Percentiles rank a stretch among this genome's conserved stretches.
Evolutionary conservation across 35 echinoderm and acorn worm species (phyloP).

Genomic region (Diadema setosum): DNA sequence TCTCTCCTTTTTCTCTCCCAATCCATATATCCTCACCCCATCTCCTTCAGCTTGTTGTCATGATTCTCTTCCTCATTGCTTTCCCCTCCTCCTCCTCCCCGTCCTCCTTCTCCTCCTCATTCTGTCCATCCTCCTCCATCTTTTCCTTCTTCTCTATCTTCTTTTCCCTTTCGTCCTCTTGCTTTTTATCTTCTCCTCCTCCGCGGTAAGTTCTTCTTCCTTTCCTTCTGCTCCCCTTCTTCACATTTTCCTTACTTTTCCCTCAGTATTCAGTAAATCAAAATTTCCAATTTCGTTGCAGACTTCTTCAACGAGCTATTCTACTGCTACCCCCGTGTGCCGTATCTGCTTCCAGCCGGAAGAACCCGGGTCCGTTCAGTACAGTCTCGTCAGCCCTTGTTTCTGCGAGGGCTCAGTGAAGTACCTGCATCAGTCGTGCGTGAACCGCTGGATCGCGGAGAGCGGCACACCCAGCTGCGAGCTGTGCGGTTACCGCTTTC

Average conservation of each 20-base stretch:
- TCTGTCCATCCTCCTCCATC: neutral
- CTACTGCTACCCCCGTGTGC: neutral
- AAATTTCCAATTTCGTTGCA: no score
- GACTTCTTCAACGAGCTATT: no score
- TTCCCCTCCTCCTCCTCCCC: neutral
- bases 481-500: slow-evolving; percentile 63
- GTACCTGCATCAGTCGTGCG: slow-evolving; percentile 54
- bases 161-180: neutral
- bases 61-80: neutral
- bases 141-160: neutral
- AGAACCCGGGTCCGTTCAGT: neutral
- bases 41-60: neutral
- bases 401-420: slow-evolving; percentile 54
- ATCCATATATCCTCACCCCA: neutral
- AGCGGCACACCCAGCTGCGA: slow-evolving; percentile 46
- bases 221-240: no score
- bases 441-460: slow-evolving; percentile 57
- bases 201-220: no score
- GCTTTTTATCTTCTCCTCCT: neutral
- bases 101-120: neutral
- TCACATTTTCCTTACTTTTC: no score
- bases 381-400: slow-evolving; percentile 42
- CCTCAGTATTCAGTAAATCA: no score
- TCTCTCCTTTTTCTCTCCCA: neutral
- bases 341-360: neutral